Conservation (phyloP, 2,888 invertebrate species). For the Ametastegia equiseti region DNA sequence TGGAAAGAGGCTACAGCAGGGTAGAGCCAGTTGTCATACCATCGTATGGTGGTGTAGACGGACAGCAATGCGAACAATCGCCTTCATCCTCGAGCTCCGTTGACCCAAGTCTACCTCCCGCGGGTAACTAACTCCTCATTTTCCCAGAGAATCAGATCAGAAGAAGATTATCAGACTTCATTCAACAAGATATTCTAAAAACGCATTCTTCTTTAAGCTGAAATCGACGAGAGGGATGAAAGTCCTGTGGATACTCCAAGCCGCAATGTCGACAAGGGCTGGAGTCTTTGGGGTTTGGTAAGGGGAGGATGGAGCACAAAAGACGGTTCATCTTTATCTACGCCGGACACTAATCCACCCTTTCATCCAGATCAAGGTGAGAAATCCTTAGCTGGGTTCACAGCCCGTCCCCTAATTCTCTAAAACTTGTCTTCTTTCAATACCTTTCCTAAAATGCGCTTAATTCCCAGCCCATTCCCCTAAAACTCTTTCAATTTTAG, state of each 20-base stretch:
- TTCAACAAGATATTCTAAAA: not conserved
- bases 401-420: no score
- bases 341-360: constrained; percentile 67
- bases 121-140: constrained; percentile 65
- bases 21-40: constrained; percentile 80
- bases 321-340: constrained; percentile 72
- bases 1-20: constrained; percentile 79
- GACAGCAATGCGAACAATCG: constrained; percentile 67
- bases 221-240: constrained; percentile 67
- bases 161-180: no score
- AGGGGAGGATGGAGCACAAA: constrained; percentile 73
- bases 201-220: constrained; percentile 29
- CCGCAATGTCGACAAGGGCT: constrained; percentile 72
- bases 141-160: not conserved
- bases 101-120: constrained; percentile 65
- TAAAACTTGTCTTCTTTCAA: constrained; percentile 30
- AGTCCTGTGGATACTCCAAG: constrained; percentile 68
- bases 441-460: no score
- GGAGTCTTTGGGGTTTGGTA: constrained; percentile 77
- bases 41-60: constrained; percentile 75
- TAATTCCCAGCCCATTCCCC: no score
- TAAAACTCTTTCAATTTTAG: no score
- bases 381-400: no score
- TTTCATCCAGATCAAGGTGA: constrained; percentile 75
- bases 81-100: constrained; percentile 66